These are phyloP conservation scores for Ischnura elegans DNA, from an alignment of 2,888 invertebrate genomes.

Conservation along the genomic window DNA sequence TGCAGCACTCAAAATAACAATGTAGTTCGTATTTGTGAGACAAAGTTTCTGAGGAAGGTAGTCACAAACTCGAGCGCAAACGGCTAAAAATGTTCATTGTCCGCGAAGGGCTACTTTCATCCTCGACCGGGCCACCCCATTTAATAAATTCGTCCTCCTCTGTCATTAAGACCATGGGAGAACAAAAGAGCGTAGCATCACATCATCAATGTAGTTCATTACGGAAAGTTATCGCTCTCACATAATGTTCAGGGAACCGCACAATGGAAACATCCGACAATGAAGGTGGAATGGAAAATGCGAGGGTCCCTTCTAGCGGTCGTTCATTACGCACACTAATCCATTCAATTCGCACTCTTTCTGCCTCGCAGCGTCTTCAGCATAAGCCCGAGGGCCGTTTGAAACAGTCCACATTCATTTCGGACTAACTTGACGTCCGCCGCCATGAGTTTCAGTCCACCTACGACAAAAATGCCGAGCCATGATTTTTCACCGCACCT, in stretches of 20 bases:
- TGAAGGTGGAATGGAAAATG: neutral
- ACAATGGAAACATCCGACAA: conserved; percentile 45
- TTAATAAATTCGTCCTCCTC: neutral
- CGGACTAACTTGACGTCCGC: neutral
- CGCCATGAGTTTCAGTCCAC: no score
- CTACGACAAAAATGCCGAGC: neutral
- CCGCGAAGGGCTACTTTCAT: neutral
- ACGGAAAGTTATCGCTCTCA: neutral
- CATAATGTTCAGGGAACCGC: neutral
- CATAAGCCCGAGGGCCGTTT: conserved; percentile 6
- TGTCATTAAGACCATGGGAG: neutral
- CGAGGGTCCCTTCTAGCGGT: neutral
- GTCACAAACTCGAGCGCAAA: neutral
- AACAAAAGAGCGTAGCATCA: neutral
- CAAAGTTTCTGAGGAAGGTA: no score
- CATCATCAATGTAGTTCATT: conserved; percentile 27
- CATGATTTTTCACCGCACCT: conserved; percentile 40
- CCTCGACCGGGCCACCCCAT: neutral
- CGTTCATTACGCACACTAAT: neutral
- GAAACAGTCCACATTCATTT: neutral
- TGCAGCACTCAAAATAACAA: no score
- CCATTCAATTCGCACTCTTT: conserved; percentile 3
- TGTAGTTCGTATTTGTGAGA: no score
- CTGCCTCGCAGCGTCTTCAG: conserved; percentile 39
- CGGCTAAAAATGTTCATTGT: neutral